Percentiles rank a stretch among this genome's conserved stretches.
phyloP scores from a whole-genome alignment of 2,888 invertebrate species.

The Dendrolimus houi region DNA sequence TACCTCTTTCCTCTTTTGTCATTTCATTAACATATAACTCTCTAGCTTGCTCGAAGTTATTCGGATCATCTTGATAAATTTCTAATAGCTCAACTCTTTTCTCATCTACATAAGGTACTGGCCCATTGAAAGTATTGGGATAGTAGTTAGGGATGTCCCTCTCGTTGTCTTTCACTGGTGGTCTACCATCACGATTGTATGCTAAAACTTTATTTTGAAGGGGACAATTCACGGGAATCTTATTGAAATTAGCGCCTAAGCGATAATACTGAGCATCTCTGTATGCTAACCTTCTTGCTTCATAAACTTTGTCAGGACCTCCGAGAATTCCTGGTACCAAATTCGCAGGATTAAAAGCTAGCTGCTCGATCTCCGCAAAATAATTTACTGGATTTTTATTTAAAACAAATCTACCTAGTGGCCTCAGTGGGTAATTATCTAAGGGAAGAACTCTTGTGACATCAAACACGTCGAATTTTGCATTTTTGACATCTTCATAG shows the following conservation, averaged over 20 bases:
- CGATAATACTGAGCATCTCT: constrained; percentile 89
- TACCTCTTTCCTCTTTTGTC: constrained; percentile 81
- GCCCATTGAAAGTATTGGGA: constrained; percentile 95
- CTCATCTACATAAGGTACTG: constrained; percentile 79
- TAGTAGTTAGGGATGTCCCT: constrained; percentile 93
- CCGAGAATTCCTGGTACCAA: constrained; percentile 93
- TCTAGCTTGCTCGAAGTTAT: constrained; percentile 90
- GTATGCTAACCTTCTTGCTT: constrained; percentile 89
- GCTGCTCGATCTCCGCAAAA: constrained; percentile 93
- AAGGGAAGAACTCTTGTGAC: constrained; percentile 90
- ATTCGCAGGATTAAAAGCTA: constrained; percentile 91
- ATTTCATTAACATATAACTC: constrained; percentile 86
- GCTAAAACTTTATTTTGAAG: constrained; percentile 79
- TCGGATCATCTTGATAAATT: constrained; percentile 81
- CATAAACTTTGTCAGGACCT: constrained; percentile 92
- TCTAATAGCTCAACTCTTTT: constrained; percentile 69
- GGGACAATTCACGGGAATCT: constrained; percentile 96
- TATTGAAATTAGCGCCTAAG: constrained; percentile 92
- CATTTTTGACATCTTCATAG: constrained; percentile 83
- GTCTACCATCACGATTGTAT: constrained; percentile 91
- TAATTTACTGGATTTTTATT: constrained; percentile 93
- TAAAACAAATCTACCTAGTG: constrained; percentile 87
- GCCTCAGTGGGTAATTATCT: constrained; percentile 86
- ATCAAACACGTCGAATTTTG: constrained; percentile 92
- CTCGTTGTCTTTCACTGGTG: constrained; percentile 86